phyloP scores from a whole-genome alignment of 2,888 invertebrate genomes.

The Muscina levida region DNA sequence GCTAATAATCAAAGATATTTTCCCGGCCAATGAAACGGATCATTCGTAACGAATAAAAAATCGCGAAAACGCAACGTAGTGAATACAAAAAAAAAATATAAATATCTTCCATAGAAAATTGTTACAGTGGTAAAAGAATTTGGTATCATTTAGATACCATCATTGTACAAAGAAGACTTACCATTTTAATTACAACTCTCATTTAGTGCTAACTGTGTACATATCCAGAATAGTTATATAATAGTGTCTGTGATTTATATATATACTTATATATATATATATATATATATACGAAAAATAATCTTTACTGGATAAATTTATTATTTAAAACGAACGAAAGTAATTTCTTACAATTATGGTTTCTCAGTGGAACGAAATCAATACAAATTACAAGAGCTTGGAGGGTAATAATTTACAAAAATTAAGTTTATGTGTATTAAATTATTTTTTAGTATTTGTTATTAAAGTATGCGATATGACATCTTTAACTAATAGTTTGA shows the following conservation, averaged over 20 bases:
- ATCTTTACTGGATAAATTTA: constrained; percentile 48
- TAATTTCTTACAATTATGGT: constrained; percentile 69
- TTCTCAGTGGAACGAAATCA: constrained; percentile 75
- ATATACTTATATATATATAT: neutral
- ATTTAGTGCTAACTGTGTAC: neutral
- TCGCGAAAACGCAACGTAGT: constrained; percentile 6
- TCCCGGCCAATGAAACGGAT: constrained; percentile 7
- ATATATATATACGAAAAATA: constrained; percentile 14
- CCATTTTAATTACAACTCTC: no score
- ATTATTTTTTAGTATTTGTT: neutral
- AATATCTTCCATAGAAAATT: neutral
- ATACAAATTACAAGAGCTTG: constrained; percentile 75
- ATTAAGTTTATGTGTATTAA: constrained; percentile 49
- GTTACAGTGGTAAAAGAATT: neutral
- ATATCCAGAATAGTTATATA: neutral
- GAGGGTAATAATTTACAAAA: constrained; percentile 75
- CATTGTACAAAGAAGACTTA: neutral
- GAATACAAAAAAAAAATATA: constrained; percentile 5
- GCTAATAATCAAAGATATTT: constrained; percentile 21
- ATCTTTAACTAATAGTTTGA: no score
- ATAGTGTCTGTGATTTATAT: neutral
- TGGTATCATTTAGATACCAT: no score
- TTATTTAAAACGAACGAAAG: constrained; percentile 13
- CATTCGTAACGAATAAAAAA: constrained; percentile 12
- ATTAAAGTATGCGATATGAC: neutral